Evolutionary conservation across 2,888 invertebrate genomes (phyloP).

Genomic region (Ellobium chinense): DNA sequence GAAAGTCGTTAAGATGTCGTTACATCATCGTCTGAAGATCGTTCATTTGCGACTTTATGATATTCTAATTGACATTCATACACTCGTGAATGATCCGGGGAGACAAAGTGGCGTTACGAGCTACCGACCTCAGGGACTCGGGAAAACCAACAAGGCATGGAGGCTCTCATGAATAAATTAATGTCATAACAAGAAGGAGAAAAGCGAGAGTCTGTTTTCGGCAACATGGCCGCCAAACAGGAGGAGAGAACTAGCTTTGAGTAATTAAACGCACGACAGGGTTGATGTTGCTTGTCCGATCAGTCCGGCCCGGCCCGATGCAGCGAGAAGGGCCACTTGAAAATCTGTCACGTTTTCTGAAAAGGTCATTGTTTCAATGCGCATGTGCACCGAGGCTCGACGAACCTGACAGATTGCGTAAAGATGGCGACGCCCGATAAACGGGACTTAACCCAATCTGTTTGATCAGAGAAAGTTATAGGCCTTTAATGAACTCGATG

Average conservation of each 20-base stretch:
- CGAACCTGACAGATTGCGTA: conserved; percentile 45
- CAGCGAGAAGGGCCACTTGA: conserved; percentile 22
- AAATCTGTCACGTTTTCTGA: conserved; percentile 27
- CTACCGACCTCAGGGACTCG: neutral
- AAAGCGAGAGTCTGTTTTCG: conserved; percentile 30
- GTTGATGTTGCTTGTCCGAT: conserved; percentile 3
- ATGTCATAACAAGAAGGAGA: conserved; percentile 32
- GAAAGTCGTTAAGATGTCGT: conserved; percentile 15
- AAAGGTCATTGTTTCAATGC: conserved; percentile 22
- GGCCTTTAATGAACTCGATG: conserved; percentile 37
- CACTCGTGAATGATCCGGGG: neutral
- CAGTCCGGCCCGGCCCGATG: conserved; percentile 7
- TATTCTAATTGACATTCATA: conserved; percentile 19
- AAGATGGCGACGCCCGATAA: conserved; percentile 42
- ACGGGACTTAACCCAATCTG: conserved; percentile 15
- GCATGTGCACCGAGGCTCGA: conserved; percentile 5
- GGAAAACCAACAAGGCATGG: conserved; percentile 10
- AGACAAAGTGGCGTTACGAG: neutral
- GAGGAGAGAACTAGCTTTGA: conserved; percentile 4
- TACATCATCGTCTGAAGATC: neutral
- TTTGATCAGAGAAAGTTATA: conserved; percentile 33
- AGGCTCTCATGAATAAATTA: conserved; percentile 40
- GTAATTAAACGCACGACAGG: conserved; percentile 37
- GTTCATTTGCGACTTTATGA: conserved; percentile 2
- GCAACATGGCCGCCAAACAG: conserved; percentile 28